Percentiles rank a stretch among this genome's conserved stretches.
Evolutionary conservation across 2,888 invertebrate species (phyloP).

Genomic region (Agriopis aurantiaria): DNA sequence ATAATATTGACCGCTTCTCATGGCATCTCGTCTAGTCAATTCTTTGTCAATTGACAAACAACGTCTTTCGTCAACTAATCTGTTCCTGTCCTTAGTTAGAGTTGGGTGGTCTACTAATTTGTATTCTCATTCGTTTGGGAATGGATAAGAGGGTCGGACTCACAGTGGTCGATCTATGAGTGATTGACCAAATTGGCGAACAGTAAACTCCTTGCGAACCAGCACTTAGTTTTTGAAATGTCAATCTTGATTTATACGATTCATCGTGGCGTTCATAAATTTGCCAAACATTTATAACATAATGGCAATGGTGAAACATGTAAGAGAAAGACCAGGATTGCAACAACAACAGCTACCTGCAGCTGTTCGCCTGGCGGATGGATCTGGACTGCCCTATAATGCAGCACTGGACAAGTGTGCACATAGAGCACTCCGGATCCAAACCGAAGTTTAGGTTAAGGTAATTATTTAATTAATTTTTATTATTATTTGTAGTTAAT

Average conservation of each 20-base stretch:
- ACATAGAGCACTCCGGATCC: no score
- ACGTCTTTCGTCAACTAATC: slow-evolving; percentile 41
- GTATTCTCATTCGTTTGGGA: slow-evolving; percentile 35
- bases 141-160: slow-evolving; percentile 35
- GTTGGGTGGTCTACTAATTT: slow-evolving; percentile 42
- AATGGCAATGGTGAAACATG: background rate
- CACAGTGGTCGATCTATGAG: slow-evolving; percentile 8
- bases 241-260: background rate
- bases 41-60: slow-evolving; percentile 39
- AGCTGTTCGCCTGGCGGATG: no score
- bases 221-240: background rate
- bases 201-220: slow-evolving; percentile 5
- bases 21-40: slow-evolving; percentile 34
- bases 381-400: no score
- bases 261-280: background rate
- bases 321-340: background rate
- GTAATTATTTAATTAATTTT: no score
- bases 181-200: slow-evolving; percentile 18
- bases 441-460: no score
- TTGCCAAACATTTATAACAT: background rate
- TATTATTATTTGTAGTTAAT: no score
- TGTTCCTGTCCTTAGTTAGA: slow-evolving; percentile 46
- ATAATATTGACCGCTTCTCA: background rate
- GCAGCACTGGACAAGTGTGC: no score
- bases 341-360: no score